These are phyloP conservation scores for Phymanthus crucifer DNA, from an alignment of 92 coral and sea anemone species.

Conservation along the genomic window DNA sequence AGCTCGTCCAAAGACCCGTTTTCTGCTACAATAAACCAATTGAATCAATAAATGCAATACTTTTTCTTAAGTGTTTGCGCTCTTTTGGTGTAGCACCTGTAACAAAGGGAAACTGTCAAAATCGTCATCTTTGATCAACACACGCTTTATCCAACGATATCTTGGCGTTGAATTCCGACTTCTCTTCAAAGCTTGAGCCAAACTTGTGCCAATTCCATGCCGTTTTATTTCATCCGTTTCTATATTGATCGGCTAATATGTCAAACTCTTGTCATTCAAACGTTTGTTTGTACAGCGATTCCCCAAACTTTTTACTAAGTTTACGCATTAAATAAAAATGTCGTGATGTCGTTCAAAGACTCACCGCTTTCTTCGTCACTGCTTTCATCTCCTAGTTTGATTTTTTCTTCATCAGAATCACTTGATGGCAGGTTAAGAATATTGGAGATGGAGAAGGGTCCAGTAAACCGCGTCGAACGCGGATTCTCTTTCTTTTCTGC, in stretches of 20 bases:
- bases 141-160: constrained; percentile 2
- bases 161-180: neutral
- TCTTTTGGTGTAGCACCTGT: neutral
- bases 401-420: constrained; percentile 24
- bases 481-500: constrained; percentile 25
- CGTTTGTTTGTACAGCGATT: neutral
- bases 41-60: constrained; percentile 9
- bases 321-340: neutral
- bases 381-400: constrained; percentile 13
- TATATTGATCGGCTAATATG: neutral
- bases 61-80: constrained; percentile 5
- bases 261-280: neutral
- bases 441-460: constrained; percentile 63
- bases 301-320: neutral
- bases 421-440: constrained; percentile 51
- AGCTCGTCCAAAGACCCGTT: neutral
- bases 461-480: constrained; percentile 20
- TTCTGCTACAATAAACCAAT: constrained; percentile 8
- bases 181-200: neutral
- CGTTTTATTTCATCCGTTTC: neutral
- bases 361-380: constrained; percentile 35
- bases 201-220: neutral
- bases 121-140: constrained; percentile 8
- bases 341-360: no score
- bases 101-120: constrained; percentile 15